Base-by-base conservation (phyloP, 1,140 invertebrate genomes). In the Calliphora vicina region DNA sequence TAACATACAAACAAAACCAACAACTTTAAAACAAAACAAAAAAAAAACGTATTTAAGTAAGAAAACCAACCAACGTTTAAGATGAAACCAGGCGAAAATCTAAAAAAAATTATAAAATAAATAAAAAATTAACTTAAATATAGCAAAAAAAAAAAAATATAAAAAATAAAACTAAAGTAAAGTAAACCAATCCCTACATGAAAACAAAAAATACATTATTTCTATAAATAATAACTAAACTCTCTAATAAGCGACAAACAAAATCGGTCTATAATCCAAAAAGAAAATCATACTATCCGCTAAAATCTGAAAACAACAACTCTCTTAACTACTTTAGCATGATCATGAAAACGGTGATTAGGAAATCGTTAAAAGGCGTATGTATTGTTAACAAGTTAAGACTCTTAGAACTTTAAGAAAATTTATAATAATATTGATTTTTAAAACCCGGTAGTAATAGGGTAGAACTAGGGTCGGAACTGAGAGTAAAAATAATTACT, bases 151-250 rank as follows among this genome's bases (percentile, higher is more conserved):
- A 23, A 23, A 67, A 67, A 67, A 17, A 17, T 6, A 17, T n/a
- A 57, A 57, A 57, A 17, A 6, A 35, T n/a, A n/a, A n/a, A n/a
- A n/a, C n/a, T n/a, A n/a, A n/a, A n/a, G n/a, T n/a, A 35, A 57
- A 57, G 13, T 57, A 57, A 57, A 57, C 50, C 50, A 67, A 67
- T 67, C 61, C 61, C 61, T 67, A 72, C 9, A 81, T 20, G 42
- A 72, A 82, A 42, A 71, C 20, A 82, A 71, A 82, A 82, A 82
- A 57, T 42, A 73, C 23, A 67, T 71, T 73, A 82, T 42, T 27
- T 71, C 42, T 82, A 61, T 42, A 20, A 42, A 82, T 4, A 82
- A 71, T 23, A 29, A 35, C 12, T 29, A 74, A 25, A n/a, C n/a
- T n/a, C 20, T 25, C 57, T 57, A 57, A 81, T 6, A 82, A 71